A percentile compares a stretch with the other conserved stretches of the same genome.
Conservation (phyloP, 2,888 invertebrate genomes). For the Erebia aethiops region DNA sequence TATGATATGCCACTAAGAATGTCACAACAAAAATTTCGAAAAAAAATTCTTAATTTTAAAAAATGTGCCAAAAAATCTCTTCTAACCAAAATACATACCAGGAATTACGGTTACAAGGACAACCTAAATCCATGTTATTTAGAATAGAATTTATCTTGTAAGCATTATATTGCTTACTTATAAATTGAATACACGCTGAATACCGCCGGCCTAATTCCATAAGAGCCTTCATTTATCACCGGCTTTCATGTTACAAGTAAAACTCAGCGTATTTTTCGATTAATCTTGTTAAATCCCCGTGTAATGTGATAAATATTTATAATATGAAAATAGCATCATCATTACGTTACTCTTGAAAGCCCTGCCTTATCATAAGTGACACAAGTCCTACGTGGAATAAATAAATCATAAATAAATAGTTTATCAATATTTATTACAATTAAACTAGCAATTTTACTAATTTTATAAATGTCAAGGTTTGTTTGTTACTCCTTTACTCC, state of each 20-base stretch:
- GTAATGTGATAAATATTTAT: conserved; percentile 33
- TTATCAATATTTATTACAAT: no score
- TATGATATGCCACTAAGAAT: no score
- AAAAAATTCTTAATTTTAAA: no score
- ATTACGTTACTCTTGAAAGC: conserved; percentile 27
- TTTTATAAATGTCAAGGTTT: no score
- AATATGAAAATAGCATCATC: conserved; percentile 30
- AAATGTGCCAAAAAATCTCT: no score
- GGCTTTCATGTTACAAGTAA: conserved; percentile 38
- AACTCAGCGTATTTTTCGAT: conserved; percentile 41
- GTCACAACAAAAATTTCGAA: no score
- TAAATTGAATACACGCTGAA: conserved; percentile 35
- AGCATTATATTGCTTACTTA: conserved; percentile 22
- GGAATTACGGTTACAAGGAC: no score
- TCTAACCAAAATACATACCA: no score
- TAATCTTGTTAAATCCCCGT: conserved; percentile 40
- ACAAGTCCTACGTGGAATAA: no score
- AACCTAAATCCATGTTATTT: not conserved
- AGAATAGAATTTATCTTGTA: not conserved
- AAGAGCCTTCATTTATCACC: conserved; percentile 45
- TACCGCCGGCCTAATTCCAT: conserved; percentile 39
- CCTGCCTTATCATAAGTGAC: conserved; percentile 1
- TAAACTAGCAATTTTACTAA: no score
- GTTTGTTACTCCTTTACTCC: no score
- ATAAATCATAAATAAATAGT: no score